These are phyloP conservation scores for Felis chaus DNA, from an alignment of 2,113 vertebrate species.

Conservation along the genomic window DNA sequence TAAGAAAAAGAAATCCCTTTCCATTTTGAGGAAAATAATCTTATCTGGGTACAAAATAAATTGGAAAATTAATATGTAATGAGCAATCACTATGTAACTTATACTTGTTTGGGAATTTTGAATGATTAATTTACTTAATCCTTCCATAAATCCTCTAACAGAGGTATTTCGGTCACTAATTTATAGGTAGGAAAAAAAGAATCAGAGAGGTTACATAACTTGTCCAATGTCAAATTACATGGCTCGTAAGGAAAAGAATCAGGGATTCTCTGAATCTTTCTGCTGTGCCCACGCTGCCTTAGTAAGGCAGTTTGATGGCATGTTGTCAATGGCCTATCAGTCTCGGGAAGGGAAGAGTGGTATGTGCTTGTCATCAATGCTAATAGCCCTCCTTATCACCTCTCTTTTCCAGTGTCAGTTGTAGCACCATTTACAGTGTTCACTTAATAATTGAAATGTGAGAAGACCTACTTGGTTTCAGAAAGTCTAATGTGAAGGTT, in stretches of 20 bases:
- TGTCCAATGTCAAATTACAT: background rate
- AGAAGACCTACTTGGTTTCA: background rate
- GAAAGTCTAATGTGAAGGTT: background rate
- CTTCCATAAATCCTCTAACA: background rate
- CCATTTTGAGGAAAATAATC: background rate
- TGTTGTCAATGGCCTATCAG: background rate
- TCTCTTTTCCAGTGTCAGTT: background rate
- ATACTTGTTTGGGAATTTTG: background rate
- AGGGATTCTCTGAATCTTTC: background rate
- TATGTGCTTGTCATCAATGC: background rate
- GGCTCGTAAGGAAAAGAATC: background rate
- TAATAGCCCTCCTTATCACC: background rate
- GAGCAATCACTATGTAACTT: background rate
- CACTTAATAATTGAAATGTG: background rate
- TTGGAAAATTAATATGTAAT: background rate
- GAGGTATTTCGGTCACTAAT: background rate
- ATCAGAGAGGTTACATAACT: background rate
- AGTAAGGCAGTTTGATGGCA: background rate
- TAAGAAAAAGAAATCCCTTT: background rate
- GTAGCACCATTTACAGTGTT: background rate
- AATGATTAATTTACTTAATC: background rate
- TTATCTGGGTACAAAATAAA: background rate
- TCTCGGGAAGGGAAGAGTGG: background rate
- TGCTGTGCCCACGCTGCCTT: background rate
- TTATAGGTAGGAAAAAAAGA: background rate